These are phyloP conservation scores for Bacillus rossius DNA, from an alignment of 1,140 invertebrate genomes.

Conservation along the genomic window DNA sequence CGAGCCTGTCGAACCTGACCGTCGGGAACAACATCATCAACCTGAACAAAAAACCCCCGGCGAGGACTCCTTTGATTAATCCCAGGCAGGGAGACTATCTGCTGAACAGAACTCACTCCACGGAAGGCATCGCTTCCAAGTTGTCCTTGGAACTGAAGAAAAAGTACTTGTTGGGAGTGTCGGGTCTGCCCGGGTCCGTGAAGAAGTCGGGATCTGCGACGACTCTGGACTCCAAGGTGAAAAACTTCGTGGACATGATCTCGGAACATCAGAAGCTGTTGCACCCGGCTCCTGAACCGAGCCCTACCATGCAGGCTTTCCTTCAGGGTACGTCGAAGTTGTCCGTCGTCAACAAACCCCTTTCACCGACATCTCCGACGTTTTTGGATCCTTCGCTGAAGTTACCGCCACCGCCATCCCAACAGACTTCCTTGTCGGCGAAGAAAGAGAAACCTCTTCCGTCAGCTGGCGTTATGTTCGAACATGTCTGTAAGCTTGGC, in stretches of 20 bases:
- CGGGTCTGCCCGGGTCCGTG: conserved; percentile 53
- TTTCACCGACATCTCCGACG: conserved; percentile 37
- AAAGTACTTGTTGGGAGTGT: conserved; percentile 68
- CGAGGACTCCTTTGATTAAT: conserved; percentile 10
- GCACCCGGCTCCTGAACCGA: conserved; percentile 70
- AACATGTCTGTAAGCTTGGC: conserved; percentile 32
- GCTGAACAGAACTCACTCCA: conserved; percentile 73
- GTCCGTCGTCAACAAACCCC: conserved; percentile 24
- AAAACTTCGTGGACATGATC: conserved; percentile 76
- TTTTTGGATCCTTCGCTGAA: conserved; percentile 18
- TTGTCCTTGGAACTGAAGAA: conserved; percentile 80
- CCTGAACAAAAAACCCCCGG: neutral
- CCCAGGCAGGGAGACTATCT: conserved; percentile 56
- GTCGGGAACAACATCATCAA: conserved; percentile 9
- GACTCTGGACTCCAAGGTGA: conserved; percentile 74
- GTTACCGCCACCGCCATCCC: conserved; percentile 8
- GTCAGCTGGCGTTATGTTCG: conserved; percentile 1
- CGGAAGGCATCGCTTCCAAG: conserved; percentile 79
- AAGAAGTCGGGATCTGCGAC: conserved; percentile 81
- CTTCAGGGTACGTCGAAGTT: conserved; percentile 49
- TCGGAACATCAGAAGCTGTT: conserved; percentile 84
- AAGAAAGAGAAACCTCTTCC: conserved; percentile 13
- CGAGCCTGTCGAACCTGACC: conserved; percentile 6
- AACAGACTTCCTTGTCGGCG: neutral
- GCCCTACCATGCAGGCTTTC: conserved; percentile 68